These are phyloP conservation scores for Sebastes hopkinsi DNA, from an alignment of 2,797 vertebrate species.

Conservation along the genomic window DNA sequence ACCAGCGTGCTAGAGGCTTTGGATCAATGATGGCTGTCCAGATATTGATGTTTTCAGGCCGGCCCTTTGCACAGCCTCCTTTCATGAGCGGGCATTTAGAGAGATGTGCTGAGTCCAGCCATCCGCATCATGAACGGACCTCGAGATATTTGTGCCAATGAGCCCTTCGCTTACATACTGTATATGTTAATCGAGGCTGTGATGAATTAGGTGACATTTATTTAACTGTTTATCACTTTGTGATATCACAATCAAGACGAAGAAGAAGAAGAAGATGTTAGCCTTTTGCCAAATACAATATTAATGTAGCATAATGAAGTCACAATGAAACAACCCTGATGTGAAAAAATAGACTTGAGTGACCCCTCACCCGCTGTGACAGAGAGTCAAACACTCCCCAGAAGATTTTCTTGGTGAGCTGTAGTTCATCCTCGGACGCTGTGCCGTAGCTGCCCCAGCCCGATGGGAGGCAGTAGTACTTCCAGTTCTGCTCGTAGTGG, in stretches of 20 bases:
- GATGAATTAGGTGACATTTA: conserved; percentile 3
- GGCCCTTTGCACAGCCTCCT: conserved; percentile 38
- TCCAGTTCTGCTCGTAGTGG: conserved; percentile 98
- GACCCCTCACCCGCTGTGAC: conserved; percentile 91
- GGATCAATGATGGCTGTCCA: conserved; percentile 66
- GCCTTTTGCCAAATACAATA: neutral
- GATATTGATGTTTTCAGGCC: conserved; percentile 70
- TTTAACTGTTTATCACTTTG: neutral
- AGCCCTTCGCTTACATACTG: neutral
- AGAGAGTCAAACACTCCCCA: conserved; percentile 99
- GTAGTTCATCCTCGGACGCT: conserved; percentile 94
- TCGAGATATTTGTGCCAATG: conserved; percentile 9
- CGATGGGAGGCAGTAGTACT: conserved; percentile 97
- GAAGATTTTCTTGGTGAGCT: conserved; percentile 98
- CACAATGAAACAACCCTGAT: neutral
- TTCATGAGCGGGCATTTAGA: conserved; percentile 64
- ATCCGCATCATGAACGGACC: conserved; percentile 37
- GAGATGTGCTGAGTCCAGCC: conserved; percentile 70
- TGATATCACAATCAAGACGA: too few relatives aligned
- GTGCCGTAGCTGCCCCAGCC: conserved; percentile 94
- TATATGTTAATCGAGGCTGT: conserved; percentile 27
- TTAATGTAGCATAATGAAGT: neutral
- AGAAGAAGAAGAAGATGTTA: neutral
- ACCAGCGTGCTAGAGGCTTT: conserved; percentile 22
- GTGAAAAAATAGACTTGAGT: neutral